A percentile compares a stretch with the other conserved stretches of the same genome.
Evolutionary conservation across 2,888 invertebrate genomes (phyloP).

Genomic region (Colletes collaris): DNA sequence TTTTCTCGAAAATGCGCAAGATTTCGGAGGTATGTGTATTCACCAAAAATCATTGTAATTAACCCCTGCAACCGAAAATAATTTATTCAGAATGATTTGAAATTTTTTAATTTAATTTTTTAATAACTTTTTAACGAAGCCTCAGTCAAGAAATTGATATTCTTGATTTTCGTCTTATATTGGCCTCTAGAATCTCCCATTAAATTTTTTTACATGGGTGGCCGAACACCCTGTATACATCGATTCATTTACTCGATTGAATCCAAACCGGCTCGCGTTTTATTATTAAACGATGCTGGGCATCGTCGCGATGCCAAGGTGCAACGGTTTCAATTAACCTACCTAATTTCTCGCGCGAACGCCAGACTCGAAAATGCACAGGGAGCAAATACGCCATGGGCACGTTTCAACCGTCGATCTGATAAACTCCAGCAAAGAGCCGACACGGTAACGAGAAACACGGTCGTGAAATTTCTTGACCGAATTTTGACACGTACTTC

Average conservation of each 20-base stretch:
- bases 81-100: too few relatives aligned
- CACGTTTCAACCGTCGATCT: conserved; percentile 42
- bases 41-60: too few relatives aligned
- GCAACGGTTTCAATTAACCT: conserved; percentile 44
- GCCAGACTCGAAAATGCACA: conserved; percentile 35
- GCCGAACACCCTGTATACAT: too few relatives aligned
- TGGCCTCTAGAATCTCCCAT: too few relatives aligned
- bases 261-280: background rate
- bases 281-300: conserved; percentile 40
- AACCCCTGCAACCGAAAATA: too few relatives aligned
- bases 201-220: too few relatives aligned
- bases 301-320: conserved; percentile 12
- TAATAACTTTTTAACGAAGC: too few relatives aligned
- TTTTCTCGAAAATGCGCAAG: too few relatives aligned
- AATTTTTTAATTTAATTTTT: too few relatives aligned
- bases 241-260: background rate
- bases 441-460: conserved; percentile 17
- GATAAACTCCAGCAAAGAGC: conserved; percentile 31
- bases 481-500: conserved; percentile 22
- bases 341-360: conserved; percentile 41
- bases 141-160: too few relatives aligned
- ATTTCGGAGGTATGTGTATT: too few relatives aligned
- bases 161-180: too few relatives aligned
- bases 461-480: conserved; percentile 26
- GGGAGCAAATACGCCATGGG: conserved; percentile 36